phyloP scores from a whole-genome alignment of 2,113 vertebrate genomes.

The Antechinus stuartii region DNA sequence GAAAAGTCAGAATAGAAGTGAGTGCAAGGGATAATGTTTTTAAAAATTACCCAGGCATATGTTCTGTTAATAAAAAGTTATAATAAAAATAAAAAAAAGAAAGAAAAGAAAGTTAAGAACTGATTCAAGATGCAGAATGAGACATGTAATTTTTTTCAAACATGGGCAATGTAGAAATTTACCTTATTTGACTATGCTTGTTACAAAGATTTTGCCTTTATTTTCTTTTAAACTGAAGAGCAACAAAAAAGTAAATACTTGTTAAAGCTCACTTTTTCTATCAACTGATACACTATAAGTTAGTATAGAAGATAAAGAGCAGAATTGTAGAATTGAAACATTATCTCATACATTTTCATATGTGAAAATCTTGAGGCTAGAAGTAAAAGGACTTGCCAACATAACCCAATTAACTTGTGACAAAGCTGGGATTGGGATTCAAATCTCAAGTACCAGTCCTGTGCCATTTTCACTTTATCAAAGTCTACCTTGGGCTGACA shows the following conservation, averaged over 20 bases:
- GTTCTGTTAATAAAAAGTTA: too few relatives aligned
- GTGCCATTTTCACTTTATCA: not conserved
- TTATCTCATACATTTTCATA: not conserved
- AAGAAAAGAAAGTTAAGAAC: not conserved
- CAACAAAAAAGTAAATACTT: not conserved
- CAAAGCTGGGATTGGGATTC: not conserved
- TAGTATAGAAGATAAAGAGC: not conserved
- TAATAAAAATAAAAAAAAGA: too few relatives aligned
- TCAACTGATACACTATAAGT: not conserved
- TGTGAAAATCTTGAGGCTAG: conserved; percentile 1
- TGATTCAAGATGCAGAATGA: not conserved
- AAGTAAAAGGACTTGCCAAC: not conserved
- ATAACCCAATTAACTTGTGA: not conserved
- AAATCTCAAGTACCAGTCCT: not conserved
- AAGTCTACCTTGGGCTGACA: not conserved
- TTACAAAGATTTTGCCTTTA: not conserved
- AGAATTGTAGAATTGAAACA: not conserved
- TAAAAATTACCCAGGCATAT: too few relatives aligned
- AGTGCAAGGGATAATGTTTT: too few relatives aligned
- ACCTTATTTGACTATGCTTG: not conserved
- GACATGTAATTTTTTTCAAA: not conserved
- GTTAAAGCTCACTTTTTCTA: not conserved
- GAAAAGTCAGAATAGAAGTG: too few relatives aligned
- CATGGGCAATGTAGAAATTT: not conserved
- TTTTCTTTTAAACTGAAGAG: not conserved